Evolutionary conservation across 2,797 vertebrate species (phyloP).

Genomic region (Petrocephalus schoutedeni): DNA sequence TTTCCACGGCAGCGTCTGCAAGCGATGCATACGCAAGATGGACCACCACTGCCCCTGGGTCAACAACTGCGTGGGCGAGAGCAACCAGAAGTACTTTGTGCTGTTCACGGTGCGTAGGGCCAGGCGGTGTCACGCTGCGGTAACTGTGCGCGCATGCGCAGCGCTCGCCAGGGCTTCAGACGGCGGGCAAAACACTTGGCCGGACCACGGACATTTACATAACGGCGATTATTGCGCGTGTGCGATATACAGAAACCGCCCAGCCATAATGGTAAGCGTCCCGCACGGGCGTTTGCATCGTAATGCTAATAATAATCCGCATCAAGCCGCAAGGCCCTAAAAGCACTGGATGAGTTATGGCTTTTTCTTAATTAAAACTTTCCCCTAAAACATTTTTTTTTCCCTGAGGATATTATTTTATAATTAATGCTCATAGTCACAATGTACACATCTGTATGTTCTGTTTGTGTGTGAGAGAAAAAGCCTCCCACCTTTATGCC

Average conservation of each 20-base stretch:
- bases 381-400: too few species aligned
- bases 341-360: neutral
- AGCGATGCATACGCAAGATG: conserved; percentile 98
- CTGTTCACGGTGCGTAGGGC: conserved; percentile 89
- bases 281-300: neutral
- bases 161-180: too few species aligned
- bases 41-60: conserved; percentile 72
- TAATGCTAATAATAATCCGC: neutral
- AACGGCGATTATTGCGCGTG: too few species aligned
- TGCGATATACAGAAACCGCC: too few species aligned
- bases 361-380: neutral
- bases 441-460: neutral
- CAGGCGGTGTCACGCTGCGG: neutral
- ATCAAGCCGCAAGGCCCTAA: neutral
- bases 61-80: too few species aligned
- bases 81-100: conserved; percentile 99
- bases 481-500: neutral
- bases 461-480: neutral
- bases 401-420: neutral
- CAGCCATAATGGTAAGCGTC: neutral
- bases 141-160: too few species aligned
- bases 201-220: too few species aligned
- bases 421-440: neutral
- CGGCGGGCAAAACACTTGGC: too few species aligned
- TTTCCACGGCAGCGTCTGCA: conserved; percentile 77